Evolutionary conservation across 2,888 invertebrate species (phyloP), one percentile per base, ranked within the genome.

Genomic region (Geophilus truncorum): DNA sequence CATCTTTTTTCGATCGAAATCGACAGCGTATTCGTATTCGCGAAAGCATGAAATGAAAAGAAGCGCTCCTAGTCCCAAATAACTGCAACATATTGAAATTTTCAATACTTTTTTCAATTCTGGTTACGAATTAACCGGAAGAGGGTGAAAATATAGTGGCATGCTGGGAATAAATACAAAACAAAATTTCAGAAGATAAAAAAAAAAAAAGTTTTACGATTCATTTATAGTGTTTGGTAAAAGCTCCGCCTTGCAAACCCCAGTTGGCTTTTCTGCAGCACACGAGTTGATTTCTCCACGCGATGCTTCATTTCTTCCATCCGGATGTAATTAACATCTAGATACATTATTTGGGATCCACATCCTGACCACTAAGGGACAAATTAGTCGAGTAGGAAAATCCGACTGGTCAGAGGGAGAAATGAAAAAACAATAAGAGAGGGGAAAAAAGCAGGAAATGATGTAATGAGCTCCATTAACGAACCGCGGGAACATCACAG

Each of bases 391-490:
- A 62, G 57, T 4, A 51, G 57, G 57, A 57, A 57, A 62, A 62
- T 62, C 57, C n/a, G 57, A 62, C 57, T 62, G 23, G 40, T 40
- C 40, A 40, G 40, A 40, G 40, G 1, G 10, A 4, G 15, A 62
- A 10, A 62, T 62, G 57, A 57, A 57, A 57, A 57, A 57, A n/a
- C n/a, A n/a, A n/a, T n/a, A n/a, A 57, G 21, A 51, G 51, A 15
- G 4, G 15, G n/a, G n/a, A 62, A 62, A 62, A 62, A 62, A 62
- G 10, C 10, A 62, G 57, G 57, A 62, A 62, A 62, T 62, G 57
- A 62, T 62, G 57, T 62, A 62, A 62, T 62, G 57, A 62, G 57
- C 57, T 62, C 57, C 57, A 62, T 62, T 62, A 62, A 62, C 57
- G 57, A 62, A 62, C 57, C 57, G 57, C 57, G 57, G 57, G 57